Evolutionary conservation across 2,113 vertebrate genomes (phyloP).

Genomic region (Dinomys branickii): DNA sequence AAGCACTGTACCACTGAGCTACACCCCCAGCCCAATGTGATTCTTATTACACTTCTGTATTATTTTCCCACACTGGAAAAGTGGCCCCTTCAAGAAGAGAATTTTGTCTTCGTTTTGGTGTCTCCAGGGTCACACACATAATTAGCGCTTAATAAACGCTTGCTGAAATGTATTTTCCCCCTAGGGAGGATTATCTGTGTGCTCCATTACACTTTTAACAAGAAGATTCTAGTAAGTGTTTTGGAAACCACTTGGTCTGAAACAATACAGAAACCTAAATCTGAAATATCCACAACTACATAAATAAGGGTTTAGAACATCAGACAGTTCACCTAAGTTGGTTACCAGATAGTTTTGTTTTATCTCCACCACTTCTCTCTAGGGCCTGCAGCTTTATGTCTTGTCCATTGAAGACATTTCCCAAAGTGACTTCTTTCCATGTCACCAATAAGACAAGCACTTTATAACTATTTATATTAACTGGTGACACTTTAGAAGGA

Average conservation of each 20-base stretch:
- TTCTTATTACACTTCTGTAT: background rate
- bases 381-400: background rate
- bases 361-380: background rate
- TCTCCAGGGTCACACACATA: background rate
- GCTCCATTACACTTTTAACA: background rate
- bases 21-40: background rate
- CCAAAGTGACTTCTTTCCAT: background rate
- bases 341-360: background rate
- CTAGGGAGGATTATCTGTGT: background rate
- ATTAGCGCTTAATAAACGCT: slow-evolving; percentile 23
- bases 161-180: background rate
- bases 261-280: background rate
- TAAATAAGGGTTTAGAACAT: background rate
- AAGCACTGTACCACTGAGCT: background rate
- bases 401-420: slow-evolving; percentile 11
- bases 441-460: background rate
- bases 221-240: background rate
- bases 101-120: background rate
- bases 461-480: background rate
- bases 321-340: background rate
- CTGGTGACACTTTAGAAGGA: background rate
- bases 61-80: background rate
- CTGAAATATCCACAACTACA: background rate
- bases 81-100: background rate
- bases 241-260: background rate